Evolutionary conservation across 1,140 invertebrate genomes (phyloP), one percentile per base, ranked within the genome.

Genomic region (Nephotettix cincticeps): DNA sequence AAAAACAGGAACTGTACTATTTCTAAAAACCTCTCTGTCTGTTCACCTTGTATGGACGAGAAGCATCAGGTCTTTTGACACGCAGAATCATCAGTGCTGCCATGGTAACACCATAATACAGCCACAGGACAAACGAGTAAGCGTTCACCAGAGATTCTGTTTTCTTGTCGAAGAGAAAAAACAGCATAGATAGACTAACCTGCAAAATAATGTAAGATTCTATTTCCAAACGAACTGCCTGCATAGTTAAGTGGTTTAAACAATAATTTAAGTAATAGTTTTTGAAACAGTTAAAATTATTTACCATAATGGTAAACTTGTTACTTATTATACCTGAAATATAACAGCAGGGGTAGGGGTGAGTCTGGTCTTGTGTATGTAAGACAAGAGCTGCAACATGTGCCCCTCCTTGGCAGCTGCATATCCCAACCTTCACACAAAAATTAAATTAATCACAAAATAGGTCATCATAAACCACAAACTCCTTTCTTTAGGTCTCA

Each of bases 381-480:
- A 65, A 27, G n/a, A 32, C n/a, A 65, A 19, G n/a, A 65, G 1
- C 14, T 65, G 13, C 2, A 65, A 25, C 63, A 65, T 65, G 36
- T 65, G 63, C 1, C 63, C 63, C 36, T 65, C 63, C 23, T 65
- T 65, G 19, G 63, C 63, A n/a, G 63, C 63, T 36, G 63, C 63
- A 65, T 65, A 65, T n/a, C 63, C 29, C 36, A 65, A 36, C 32
- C 63, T 65, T 6, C 11, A 25, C 11, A 63, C n/a, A n/a, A n/a
- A n/a, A n/a, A n/a, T n/a, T n/a, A n/a, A n/a, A n/a, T n/a, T n/a
- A n/a, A n/a, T n/a, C n/a, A n/a, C n/a, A n/a, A n/a, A n/a, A n/a
- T n/a, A n/a, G n/a, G n/a, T n/a, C n/a, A n/a, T n/a, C n/a, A n/a
- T n/a, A n/a, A n/a, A n/a, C n/a, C n/a, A n/a, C n/a, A n/a, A n/a